Evolutionary conservation across 1,140 invertebrate genomes (phyloP), one percentile per base, ranked within the genome.

Genomic region (Aplysia californica): DNA sequence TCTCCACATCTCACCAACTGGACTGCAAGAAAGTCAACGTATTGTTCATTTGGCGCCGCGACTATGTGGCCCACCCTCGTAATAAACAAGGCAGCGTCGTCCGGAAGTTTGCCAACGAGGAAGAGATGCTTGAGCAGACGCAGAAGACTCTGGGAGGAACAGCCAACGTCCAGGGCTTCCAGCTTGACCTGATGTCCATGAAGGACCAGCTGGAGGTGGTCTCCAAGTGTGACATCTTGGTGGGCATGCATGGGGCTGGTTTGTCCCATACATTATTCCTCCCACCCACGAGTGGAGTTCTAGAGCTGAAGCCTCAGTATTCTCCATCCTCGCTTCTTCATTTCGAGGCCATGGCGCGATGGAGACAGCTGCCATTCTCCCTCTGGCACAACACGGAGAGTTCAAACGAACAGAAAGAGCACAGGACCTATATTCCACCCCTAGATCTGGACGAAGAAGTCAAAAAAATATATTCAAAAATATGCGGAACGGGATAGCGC

Each of bases 231-330:
- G 97, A 98, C 90, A 93, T 99, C 79, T 94, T 98, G 71, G 95
- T 98, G 84, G 97, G 97, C 29, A 98, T 99, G 91, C 98, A 99
- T 89, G 98, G 98, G 23, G 96, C 97, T 76, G 97, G 97, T 0
- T 87, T 99, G 23, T 97, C 97, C 0, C 97, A 99, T 91, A 89
- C 96, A 29, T 89, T 99, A 70, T 99, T 99, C 89, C 90, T 99
- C 80, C 97, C 97, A 0, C 94, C 97, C 88, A 98, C 97, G 96
- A 97, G 95, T 33, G 94, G 93, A 44, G 92, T 98, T 31, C 97
- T 99, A 91, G 98, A 99, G 93, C 87, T 99, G 93, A 97, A 92
- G 61, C 87, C 87, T 0, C 82, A 75, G 23, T 88, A 88, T 76
- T 85, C 78, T 76, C 56, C 81, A 0, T 76, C 72, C 26, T 38